These are phyloP conservation scores for Phyllopteryx taeniolatus DNA, from an alignment of 2,113 vertebrate species.

Conservation along the genomic window DNA sequence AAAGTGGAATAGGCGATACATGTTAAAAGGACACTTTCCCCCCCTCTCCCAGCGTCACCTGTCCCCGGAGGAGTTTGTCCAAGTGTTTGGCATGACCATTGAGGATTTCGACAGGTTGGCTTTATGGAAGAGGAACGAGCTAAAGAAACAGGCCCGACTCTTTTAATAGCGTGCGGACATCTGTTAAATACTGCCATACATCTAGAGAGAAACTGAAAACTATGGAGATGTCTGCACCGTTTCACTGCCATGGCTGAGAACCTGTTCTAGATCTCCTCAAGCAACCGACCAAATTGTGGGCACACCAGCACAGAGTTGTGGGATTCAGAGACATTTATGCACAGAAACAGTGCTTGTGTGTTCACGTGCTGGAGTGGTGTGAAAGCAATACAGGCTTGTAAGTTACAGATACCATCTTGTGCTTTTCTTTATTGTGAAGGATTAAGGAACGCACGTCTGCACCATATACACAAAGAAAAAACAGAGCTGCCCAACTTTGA, in stretches of 20 bases:
- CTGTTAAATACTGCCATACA: constrained; percentile 20
- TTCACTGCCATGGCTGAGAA: constrained; percentile 70
- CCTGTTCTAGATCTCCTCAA: constrained; percentile 56
- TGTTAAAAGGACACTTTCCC: background rate
- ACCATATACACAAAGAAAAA: background rate
- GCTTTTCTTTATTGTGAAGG: constrained; percentile 31
- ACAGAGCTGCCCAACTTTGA: constrained; percentile 35
- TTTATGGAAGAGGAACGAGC: constrained; percentile 96
- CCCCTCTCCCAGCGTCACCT: constrained; percentile 82
- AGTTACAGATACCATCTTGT: constrained; percentile 20
- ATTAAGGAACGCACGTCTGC: constrained; percentile 6
- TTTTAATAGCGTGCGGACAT: constrained; percentile 73
- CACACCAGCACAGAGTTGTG: constrained; percentile 34
- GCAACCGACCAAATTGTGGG: constrained; percentile 51
- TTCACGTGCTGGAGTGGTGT: constrained; percentile 35
- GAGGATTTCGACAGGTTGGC: constrained; percentile 96
- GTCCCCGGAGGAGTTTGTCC: constrained; percentile 93
- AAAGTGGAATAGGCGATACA: background rate
- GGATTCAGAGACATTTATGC: constrained; percentile 25
- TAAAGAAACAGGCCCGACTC: constrained; percentile 96
- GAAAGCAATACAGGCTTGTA: constrained; percentile 58
- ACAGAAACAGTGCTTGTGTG: constrained; percentile 25
- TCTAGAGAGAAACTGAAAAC: constrained; percentile 15
- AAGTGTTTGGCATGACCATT: constrained; percentile 95
- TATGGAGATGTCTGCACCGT: constrained; percentile 29